These are phyloP conservation scores for Drosophila repletoides DNA, from an alignment of 1,140 invertebrate genomes.

Conservation along the genomic window DNA sequence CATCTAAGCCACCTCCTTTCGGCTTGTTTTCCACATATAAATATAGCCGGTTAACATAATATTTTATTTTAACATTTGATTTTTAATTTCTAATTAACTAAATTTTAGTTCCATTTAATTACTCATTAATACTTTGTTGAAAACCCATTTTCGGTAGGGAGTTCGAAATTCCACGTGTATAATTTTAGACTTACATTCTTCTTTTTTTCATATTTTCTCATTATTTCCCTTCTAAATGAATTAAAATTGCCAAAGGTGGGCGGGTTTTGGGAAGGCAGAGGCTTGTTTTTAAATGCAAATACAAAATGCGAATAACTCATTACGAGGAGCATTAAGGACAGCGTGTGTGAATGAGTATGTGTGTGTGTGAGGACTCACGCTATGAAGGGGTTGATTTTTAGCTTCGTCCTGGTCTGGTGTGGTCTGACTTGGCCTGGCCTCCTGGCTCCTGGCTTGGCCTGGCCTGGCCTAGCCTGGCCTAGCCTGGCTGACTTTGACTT, in stretches of 20 bases:
- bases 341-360: constrained; percentile 35
- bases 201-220: constrained; percentile 44
- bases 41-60: no score
- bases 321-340: constrained; percentile 77
- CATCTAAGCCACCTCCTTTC: no score
- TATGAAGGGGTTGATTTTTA: constrained; percentile 67
- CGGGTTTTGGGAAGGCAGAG: constrained; percentile 27
- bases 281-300: constrained; percentile 63
- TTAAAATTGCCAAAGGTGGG: constrained; percentile 77
- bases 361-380: constrained; percentile 46
- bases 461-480: constrained; percentile 11
- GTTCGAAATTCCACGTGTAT: background rate
- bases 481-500: constrained; percentile 67
- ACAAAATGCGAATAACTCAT: constrained; percentile 79
- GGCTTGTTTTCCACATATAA: no score
- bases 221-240: constrained; percentile 76
- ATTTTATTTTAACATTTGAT: no score
- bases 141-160: no score
- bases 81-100: no score
- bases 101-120: no score
- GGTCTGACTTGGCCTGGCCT: constrained; percentile 7
- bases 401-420: constrained; percentile 38
- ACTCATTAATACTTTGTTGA: no score
- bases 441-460: constrained; percentile 39
- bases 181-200: background rate